phyloP scores from a whole-genome alignment of 2,797 vertebrate genomes.

The Semaprochilodus insignis region DNA sequence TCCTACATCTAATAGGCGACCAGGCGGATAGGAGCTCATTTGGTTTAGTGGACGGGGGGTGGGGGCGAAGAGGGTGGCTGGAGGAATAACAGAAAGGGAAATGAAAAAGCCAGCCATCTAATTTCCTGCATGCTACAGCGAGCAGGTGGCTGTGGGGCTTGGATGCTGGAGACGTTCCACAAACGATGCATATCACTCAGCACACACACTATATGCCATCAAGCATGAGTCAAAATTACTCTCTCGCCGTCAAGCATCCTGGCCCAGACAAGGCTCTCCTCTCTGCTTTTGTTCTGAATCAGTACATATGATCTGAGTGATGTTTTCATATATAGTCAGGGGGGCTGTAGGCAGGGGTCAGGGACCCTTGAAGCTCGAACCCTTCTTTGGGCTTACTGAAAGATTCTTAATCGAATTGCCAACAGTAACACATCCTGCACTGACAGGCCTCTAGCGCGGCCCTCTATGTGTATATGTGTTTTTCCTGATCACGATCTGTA shows the following conservation, averaged over 20 bases:
- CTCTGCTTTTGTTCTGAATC: conserved; percentile 31
- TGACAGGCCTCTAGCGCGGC: too few species aligned
- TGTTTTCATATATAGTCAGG: not conserved
- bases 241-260: conserved; percentile 9
- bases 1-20: conserved; percentile 75
- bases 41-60: conserved; percentile 63
- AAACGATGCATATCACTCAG: conserved; percentile 78
- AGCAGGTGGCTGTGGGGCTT: conserved; percentile 71
- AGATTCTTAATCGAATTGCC: too few species aligned
- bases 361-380: too few species aligned
- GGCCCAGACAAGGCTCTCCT: conserved; percentile 46
- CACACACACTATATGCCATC: conserved; percentile 56
- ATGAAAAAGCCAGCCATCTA: conserved; percentile 80
- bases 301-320: conserved; percentile 8
- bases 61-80: not conserved
- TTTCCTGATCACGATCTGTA: too few species aligned
- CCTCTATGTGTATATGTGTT: too few species aligned
- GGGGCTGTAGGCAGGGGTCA: too few species aligned
- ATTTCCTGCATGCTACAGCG: conserved; percentile 80
- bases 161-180: conserved; percentile 74
- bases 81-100: conserved; percentile 76
- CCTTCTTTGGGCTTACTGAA: too few species aligned
- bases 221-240: conserved; percentile 68
- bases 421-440: too few species aligned
- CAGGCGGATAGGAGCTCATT: conserved; percentile 70